phyloP scores from a whole-genome alignment of 2,888 invertebrate species.

The Acrocera orbiculus region DNA sequence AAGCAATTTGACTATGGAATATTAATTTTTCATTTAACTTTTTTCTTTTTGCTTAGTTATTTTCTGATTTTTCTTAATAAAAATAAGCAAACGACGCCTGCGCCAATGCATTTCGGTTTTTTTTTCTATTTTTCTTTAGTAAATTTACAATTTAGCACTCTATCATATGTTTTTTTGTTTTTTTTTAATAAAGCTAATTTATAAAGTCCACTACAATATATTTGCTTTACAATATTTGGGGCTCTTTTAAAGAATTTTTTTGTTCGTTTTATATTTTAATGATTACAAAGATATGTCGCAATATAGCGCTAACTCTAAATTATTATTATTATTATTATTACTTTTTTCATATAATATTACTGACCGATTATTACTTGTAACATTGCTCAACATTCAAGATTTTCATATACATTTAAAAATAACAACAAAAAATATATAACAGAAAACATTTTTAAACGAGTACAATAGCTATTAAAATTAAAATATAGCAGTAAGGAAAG shows the following conservation, averaged over 20 bases:
- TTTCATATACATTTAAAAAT: no score
- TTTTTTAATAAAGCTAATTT: background rate
- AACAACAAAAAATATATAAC: no score
- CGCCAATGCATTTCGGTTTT: slow-evolving; percentile 9
- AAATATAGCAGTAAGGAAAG: no score
- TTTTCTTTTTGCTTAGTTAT: background rate
- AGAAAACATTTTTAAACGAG: no score
- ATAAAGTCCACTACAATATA: background rate
- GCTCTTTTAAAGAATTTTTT: background rate
- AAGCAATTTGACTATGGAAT: no score
- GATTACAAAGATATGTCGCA: slow-evolving; percentile 11
- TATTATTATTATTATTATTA: slow-evolving; percentile 3
- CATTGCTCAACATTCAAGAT: no score
- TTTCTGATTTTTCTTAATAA: slow-evolving; percentile 4
- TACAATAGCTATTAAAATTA: no score
- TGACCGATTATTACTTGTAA: no score
- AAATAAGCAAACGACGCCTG: slow-evolving; percentile 12
- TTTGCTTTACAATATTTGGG: background rate
- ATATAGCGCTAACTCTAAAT: slow-evolving; percentile 11
- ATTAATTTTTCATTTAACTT: no score
- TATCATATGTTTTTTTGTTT: slow-evolving; percentile 1
- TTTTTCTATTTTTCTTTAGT: slow-evolving; percentile 3
- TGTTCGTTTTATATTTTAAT: background rate
- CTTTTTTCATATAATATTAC: no score
- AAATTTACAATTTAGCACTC: slow-evolving; percentile 2